Evolutionary conservation across 2,797 vertebrate species (phyloP).

Genomic region (Heliangelus exortis): DNA sequence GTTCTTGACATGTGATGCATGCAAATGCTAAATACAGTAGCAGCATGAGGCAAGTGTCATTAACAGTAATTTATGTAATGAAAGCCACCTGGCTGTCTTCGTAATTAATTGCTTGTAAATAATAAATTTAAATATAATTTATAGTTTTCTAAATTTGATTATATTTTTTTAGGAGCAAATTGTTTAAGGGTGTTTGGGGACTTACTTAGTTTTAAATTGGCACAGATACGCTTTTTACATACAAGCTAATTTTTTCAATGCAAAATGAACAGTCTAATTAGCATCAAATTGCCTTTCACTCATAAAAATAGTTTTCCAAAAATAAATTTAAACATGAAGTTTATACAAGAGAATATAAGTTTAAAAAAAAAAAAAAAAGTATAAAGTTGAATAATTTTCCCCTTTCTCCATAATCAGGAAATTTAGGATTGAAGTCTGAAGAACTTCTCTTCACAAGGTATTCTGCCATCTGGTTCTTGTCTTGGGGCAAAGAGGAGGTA

Average conservation of each 20-base stretch:
- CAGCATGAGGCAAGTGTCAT: constrained; percentile 95
- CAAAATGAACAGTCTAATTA: constrained; percentile 45
- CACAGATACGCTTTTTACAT: constrained; percentile 22
- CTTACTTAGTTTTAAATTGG: constrained; percentile 35
- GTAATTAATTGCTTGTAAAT: constrained; percentile 98
- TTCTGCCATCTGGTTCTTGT: not conserved
- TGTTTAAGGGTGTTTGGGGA: constrained; percentile 22
- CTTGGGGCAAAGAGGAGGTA: not conserved
- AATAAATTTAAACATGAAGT: not conserved
- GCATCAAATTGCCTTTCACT: not conserved
- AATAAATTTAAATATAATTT: constrained; percentile 92
- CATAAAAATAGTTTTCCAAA: constrained; percentile 20
- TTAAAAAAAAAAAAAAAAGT: not conserved
- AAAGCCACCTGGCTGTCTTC: constrained; percentile 89
- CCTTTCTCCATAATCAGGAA: not conserved
- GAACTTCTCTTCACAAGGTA: not conserved
- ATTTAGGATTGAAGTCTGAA: not conserved
- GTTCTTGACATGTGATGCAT: constrained; percentile 87
- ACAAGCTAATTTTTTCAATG: not conserved
- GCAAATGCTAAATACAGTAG: constrained; percentile 90
- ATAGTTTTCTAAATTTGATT: constrained; percentile 85
- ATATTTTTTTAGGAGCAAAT: constrained; percentile 75
- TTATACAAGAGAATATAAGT: not conserved
- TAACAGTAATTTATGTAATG: constrained; percentile 95
- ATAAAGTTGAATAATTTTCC: not conserved